phyloP scores from a whole-genome alignment of 2,797 vertebrate species.

The Staurois parvus region DNA sequence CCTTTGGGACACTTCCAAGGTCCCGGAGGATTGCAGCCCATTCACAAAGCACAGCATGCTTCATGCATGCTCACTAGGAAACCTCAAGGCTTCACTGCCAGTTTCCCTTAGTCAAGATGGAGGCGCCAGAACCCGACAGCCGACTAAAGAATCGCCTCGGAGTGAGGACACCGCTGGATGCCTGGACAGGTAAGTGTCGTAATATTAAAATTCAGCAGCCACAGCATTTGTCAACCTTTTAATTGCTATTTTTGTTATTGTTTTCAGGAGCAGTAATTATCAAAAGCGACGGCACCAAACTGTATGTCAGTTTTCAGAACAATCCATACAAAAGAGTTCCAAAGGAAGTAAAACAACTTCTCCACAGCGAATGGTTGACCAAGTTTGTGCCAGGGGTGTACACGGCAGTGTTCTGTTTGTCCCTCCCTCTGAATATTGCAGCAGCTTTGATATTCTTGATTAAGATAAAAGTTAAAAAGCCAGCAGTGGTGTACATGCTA shows the following conservation, averaged over 20 bases:
- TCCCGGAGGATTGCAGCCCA: too few species aligned
- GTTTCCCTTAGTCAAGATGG: too few species aligned
- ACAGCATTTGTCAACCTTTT: too few species aligned
- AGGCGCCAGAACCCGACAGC: too few species aligned
- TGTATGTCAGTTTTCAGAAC: not conserved
- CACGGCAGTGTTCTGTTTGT: conserved; percentile 80
- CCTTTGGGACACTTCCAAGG: too few species aligned
- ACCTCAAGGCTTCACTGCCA: too few species aligned
- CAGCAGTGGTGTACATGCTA: conserved; percentile 88
- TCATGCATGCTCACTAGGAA: too few species aligned
- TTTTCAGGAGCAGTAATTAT: not conserved
- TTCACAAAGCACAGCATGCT: too few species aligned
- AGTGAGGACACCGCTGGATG: too few species aligned
- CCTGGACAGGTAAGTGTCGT: too few species aligned
- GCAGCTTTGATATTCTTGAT: conserved; percentile 86
- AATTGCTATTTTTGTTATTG: not conserved
- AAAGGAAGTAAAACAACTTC: not conserved
- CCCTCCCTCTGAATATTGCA: conserved; percentile 84
- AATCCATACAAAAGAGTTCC: not conserved
- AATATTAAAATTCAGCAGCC: too few species aligned
- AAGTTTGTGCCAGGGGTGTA: conserved; percentile 88
- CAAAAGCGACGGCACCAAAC: not conserved
- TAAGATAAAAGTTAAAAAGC: conserved; percentile 86
- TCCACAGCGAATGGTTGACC: conserved; percentile 68
- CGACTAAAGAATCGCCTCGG: too few species aligned